Evolutionary conservation across 2,113 vertebrate species (phyloP).

Genomic region (Epinephelus lanceolatus): DNA sequence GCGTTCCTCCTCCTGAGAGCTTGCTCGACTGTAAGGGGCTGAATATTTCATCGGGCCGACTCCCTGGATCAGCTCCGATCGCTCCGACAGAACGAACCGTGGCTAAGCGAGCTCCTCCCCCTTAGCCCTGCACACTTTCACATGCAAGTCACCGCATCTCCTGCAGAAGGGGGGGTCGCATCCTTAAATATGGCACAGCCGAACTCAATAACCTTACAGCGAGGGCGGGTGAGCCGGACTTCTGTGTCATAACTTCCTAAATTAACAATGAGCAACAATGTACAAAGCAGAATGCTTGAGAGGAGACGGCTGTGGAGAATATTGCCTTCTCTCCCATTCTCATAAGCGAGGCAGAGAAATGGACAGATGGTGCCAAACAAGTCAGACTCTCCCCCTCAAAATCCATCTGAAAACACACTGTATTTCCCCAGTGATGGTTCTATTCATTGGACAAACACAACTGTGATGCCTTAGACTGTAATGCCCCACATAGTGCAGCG

Average conservation of each 20-base stretch:
- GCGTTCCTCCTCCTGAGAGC: not conserved
- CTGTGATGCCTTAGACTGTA: not conserved
- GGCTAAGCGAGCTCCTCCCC: conserved; percentile 45
- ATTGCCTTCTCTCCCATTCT: conserved; percentile 22
- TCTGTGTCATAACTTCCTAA: conserved; percentile 66
- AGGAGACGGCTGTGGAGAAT: conserved; percentile 4
- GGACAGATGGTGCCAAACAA: conserved; percentile 33
- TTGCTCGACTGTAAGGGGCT: conserved; percentile 34
- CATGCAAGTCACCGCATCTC: conserved; percentile 37
- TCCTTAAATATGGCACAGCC: conserved; percentile 50
- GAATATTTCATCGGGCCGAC: conserved; percentile 71
- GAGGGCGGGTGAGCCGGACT: conserved; percentile 24
- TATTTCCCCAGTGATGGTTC: conserved; percentile 4
- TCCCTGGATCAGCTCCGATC: conserved; percentile 29
- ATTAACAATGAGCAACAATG: conserved; percentile 73
- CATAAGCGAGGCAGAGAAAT: conserved; percentile 30
- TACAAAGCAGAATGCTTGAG: conserved; percentile 10
- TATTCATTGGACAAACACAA: conserved; percentile 16
- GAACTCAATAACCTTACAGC: conserved; percentile 71
- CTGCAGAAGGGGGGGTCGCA: not conserved
- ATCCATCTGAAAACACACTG: conserved; percentile 15
- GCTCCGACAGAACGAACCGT: conserved; percentile 44
- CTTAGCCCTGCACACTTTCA: conserved; percentile 27
- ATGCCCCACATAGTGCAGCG: not conserved
- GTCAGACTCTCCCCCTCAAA: not conserved